Evolutionary conservation across 2,797 vertebrate genomes (phyloP).

Genomic region (Eleutherodactylus coqui): DNA sequence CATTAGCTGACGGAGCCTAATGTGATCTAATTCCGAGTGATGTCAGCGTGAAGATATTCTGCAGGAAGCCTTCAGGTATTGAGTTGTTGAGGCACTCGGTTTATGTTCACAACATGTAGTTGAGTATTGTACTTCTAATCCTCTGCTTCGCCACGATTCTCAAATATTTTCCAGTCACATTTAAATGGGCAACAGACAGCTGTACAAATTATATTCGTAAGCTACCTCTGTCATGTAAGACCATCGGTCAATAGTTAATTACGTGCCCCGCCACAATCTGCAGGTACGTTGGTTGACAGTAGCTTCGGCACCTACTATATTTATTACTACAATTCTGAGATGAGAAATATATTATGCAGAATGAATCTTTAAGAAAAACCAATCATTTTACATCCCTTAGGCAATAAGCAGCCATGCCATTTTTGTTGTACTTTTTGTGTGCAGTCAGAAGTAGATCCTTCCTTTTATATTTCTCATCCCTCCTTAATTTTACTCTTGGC

Average conservation of each 20-base stretch:
- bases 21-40: background rate
- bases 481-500: too few species aligned
- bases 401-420: too few species aligned
- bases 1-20: background rate
- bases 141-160: background rate
- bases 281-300: background rate
- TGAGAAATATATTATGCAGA: background rate
- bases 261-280: background rate
- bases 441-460: too few species aligned
- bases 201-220: background rate
- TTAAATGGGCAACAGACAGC: background rate
- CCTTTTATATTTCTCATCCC: too few species aligned
- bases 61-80: constrained; percentile 25
- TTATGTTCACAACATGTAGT: constrained; percentile 3
- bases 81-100: too few species aligned
- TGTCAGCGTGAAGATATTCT: constrained; percentile 45
- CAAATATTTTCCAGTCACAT: background rate
- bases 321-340: background rate
- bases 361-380: background rate
- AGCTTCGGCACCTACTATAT: background rate
- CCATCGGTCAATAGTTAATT: background rate
- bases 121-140: background rate
- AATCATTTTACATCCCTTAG: background rate
- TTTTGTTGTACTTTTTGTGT: too few species aligned
- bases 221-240: background rate